These are phyloP conservation scores for Hermaeophaga mercurialis DNA, from an alignment of 2,888 invertebrate species.

Conservation along the genomic window DNA sequence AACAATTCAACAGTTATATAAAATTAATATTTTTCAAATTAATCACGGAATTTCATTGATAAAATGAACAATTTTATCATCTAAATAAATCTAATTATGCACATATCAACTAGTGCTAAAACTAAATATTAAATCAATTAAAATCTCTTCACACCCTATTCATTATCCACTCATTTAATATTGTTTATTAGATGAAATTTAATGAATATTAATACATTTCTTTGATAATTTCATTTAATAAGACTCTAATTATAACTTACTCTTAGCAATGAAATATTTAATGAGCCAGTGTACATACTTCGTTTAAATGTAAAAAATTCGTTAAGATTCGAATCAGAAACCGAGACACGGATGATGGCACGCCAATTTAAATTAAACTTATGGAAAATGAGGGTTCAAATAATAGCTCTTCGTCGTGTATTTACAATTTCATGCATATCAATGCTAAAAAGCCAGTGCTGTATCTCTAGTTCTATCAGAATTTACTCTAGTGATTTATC, in stretches of 20 bases:
- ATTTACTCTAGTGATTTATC: too few species aligned
- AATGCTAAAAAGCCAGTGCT: background rate
- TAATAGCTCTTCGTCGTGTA: constrained; percentile 4
- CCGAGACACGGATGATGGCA: constrained; percentile 2
- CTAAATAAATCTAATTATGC: too few species aligned
- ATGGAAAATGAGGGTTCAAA: background rate
- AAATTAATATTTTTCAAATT: too few species aligned
- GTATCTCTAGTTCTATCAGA: too few species aligned
- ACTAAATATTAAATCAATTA: constrained; percentile 3
- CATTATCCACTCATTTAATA: background rate
- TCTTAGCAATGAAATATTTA: background rate
- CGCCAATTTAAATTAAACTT: background rate
- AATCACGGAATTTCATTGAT: too few species aligned
- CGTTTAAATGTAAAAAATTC: background rate
- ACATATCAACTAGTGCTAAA: background rate
- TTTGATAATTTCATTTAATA: background rate
- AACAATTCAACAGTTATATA: too few species aligned
- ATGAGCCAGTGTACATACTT: background rate
- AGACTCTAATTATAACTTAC: constrained; percentile 1
- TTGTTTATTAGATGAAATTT: background rate
- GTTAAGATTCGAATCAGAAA: background rate
- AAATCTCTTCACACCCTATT: background rate
- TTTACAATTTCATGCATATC: constrained; percentile 6
- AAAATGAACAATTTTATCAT: too few species aligned
- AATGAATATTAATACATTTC: constrained; percentile 1